These are phyloP conservation scores for Recurvirostra avosetta DNA, from an alignment of 2,113 vertebrate species.

Conservation along the genomic window DNA sequence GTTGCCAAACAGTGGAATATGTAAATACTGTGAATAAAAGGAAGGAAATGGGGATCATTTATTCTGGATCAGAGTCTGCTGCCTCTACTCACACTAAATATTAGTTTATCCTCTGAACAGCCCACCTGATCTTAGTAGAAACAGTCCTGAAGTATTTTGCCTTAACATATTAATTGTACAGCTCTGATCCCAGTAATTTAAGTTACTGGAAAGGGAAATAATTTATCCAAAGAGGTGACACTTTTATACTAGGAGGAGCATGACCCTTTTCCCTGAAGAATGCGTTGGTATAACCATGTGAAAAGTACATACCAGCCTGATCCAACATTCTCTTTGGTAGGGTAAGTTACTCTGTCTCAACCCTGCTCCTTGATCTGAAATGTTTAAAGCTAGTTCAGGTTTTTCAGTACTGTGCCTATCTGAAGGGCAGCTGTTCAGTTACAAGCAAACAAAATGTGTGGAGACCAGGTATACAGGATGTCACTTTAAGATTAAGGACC, in stretches of 20 bases:
- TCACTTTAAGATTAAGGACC: conserved; percentile 22
- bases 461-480: conserved; percentile 5
- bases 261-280: neutral
- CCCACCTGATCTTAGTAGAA: neutral
- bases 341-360: neutral
- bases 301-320: neutral
- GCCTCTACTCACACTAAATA: neutral
- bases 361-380: neutral
- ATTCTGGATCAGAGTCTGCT: neutral
- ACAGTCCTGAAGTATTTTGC: neutral
- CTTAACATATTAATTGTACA: neutral
- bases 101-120: neutral
- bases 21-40: conserved; percentile 37
- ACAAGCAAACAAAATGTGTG: neutral
- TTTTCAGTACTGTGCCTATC: neutral
- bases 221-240: neutral
- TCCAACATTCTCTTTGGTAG: neutral
- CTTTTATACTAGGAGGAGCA: neutral
- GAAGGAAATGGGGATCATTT: conserved; percentile 25
- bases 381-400: neutral
- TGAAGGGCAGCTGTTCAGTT: neutral
- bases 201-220: neutral
- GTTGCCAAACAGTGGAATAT: conserved; percentile 45
- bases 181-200: neutral
- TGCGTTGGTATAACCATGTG: neutral